These are phyloP conservation scores for Tetragonula clypearis DNA, from an alignment of 1,140 invertebrate genomes.

Conservation along the genomic window DNA sequence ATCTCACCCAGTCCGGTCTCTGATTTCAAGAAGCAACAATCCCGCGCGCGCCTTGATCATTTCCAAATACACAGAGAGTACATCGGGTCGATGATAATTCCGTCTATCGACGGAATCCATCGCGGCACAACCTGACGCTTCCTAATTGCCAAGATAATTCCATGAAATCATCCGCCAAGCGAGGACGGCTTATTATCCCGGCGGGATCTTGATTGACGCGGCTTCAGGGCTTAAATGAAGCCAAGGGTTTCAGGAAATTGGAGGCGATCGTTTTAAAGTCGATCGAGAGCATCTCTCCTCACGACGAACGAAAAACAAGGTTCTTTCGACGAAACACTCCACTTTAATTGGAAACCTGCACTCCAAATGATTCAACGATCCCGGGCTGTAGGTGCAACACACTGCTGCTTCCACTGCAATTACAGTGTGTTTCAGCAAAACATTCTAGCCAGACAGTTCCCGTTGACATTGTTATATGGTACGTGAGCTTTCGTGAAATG, in stretches of 20 bases:
- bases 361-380: neutral
- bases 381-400: neutral
- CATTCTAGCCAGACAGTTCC: neutral
- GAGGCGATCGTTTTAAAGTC: neutral
- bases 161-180: slow-evolving; percentile 10
- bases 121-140: neutral
- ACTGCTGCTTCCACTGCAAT: neutral
- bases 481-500: neutral
- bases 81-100: neutral
- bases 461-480: neutral
- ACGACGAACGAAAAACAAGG: neutral
- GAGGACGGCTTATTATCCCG: slow-evolving; percentile 16
- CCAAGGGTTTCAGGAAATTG: neutral
- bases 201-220: slow-evolving; percentile 9
- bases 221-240: no score
- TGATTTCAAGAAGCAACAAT: no score
- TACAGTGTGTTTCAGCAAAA: neutral
- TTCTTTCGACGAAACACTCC: neutral
- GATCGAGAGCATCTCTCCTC: neutral
- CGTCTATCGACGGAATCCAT: slow-evolving; percentile 12
- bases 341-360: slow-evolving; percentile 23
- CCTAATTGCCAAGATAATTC: slow-evolving; percentile 32
- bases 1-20: no score
- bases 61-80: neutral
- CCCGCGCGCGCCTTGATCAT: neutral